Conservation (phyloP, 2,797 vertebrate species). For the Liasis olivaceus region DNA sequence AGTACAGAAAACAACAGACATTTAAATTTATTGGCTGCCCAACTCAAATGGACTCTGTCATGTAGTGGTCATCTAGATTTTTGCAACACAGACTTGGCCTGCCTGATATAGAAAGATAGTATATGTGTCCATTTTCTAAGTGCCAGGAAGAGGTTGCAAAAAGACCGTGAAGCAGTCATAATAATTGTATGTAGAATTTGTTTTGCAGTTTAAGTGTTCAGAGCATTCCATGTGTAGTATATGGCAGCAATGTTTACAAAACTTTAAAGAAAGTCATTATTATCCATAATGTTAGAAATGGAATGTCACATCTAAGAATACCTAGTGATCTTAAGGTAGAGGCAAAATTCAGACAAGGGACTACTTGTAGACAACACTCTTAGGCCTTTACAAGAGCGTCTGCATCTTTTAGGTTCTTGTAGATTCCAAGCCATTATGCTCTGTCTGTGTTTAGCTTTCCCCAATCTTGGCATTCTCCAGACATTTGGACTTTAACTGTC, state of each 20-base stretch:
- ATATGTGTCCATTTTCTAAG: not conserved
- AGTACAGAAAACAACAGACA: not conserved
- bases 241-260: not conserved
- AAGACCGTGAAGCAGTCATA: not conserved
- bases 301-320: not conserved
- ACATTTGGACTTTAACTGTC: not conserved
- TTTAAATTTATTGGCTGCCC: not conserved
- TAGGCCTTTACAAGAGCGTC: not conserved
- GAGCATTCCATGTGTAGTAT: not conserved
- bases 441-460: not conserved
- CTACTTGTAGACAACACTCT: not conserved
- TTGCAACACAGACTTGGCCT: not conserved
- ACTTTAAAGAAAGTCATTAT: not conserved
- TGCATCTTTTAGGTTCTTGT: not conserved
- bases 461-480: not conserved
- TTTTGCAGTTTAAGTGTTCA: not conserved
- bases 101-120: not conserved
- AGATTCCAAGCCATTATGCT: not conserved
- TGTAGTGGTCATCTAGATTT: not conserved
- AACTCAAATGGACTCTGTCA: not conserved
- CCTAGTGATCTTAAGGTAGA: not conserved
- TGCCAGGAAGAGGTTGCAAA: not conserved
- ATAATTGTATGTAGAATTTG: not conserved
- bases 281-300: not conserved
- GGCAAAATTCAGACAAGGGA: not conserved